Evolutionary conservation across 2,888 invertebrate species (phyloP), one percentile per base, ranked within the genome.

Genomic region (Pomacea canaliculata): DNA sequence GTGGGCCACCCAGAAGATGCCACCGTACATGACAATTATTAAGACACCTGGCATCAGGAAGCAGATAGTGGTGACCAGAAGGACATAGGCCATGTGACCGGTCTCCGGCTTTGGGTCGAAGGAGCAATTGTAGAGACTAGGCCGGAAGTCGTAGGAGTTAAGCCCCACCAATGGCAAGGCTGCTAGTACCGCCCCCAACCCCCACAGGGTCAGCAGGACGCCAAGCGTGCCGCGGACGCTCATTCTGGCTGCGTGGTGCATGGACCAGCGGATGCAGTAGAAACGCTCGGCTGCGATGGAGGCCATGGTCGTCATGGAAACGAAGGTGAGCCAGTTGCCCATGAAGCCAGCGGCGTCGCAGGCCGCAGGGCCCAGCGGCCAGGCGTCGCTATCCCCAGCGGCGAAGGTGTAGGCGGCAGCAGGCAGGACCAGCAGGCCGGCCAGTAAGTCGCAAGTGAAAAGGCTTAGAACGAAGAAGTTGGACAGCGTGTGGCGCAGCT

Each of bases 231-330:
- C 65, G 63, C 63, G 62, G 23, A 79, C 71, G 16, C 79, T 81
- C 81, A 83, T 76, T 75, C 81, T 73, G 16, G 80, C 83, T 13
- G 81, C 80, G 71, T 84, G 81, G 59, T 82, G 80, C 84, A 84
- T 83, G 63, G 83, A 82, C 27, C 77, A 60, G 9, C 73, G 60
- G 65, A 84, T 82, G 68, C 81, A 80, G 78, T 82, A 82, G 77
- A 73, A 83, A 18, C 84, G 69, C 70, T 84, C 84, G 23, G 78
- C 70, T 18, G 82, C 80, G 46, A 84, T 83, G n/a, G 76, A 74
- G 59, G 81, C 80, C 74, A 83, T 56, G 49, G 77, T 81, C 2
- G 78, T 49, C 56, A 81, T 78, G 59, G 83, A 82, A 12, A 77
- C 77, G 56, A 81, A 77, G 68, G 77, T 78, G 13, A 80, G 76